Evolutionary conservation across 2,113 vertebrate genomes (phyloP), one percentile per base, ranked within the genome.

Genomic region (Lonchura striata): DNA sequence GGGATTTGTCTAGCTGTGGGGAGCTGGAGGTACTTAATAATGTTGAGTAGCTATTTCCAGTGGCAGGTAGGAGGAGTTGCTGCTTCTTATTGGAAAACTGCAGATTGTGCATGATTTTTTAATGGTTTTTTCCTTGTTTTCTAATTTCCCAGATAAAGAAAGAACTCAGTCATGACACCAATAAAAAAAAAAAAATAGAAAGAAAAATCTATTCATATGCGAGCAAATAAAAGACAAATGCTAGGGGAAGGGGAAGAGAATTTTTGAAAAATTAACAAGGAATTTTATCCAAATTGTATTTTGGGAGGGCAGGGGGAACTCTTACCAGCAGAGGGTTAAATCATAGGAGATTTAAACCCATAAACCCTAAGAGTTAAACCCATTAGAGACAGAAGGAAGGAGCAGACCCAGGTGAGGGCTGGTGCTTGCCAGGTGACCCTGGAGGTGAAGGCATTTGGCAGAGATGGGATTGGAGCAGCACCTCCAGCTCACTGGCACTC

Each of bases 1-100:
- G 60, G 88, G 92, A 96, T 93, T 90, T 95, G 68, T 74, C 76
- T 93, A 30, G 82, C 94, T 96, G 86, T 81, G 69, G 52, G 95
- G 68, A 90, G 5, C 72, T 68, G 46, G 52, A 94, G 84, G 65
- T 84, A 49, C 80, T 95, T 96, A 93, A 84, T 93, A 88, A 92
- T 17, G 33, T 52, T 79, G 82, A 81, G 69, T 28, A 68, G 72
- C 80, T 90, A 35, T 68, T 75, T 84, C 71, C 57, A 66, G 53
- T 84, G 86, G 82, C 61, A 78, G 74, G 50, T 79, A 41, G 88
- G 86, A 96, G 82, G 92, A 96, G 88, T 68, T 88, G 72, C 83
- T 84, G 41, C 49, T 68, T 61, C 49, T 49, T 79, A 31, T 11
- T 42, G 68, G 53, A 75, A 86, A 92, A 76, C 44, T 92, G 88